phyloP scores from a whole-genome alignment of 2,113 vertebrate species.

The Tetrao urogallus region DNA sequence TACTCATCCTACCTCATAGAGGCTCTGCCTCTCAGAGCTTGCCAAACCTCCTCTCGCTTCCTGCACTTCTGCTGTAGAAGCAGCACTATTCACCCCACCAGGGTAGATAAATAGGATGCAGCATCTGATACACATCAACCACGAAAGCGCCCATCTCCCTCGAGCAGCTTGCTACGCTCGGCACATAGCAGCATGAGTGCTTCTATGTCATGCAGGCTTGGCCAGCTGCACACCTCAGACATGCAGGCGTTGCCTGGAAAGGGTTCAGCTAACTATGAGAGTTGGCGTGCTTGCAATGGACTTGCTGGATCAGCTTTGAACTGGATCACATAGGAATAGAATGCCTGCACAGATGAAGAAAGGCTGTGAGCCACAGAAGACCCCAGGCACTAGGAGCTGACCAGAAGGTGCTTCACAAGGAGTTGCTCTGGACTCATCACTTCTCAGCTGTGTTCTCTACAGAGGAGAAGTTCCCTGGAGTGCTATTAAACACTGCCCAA shows the following conservation, averaged over 20 bases:
- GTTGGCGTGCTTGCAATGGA: background rate
- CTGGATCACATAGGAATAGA: background rate
- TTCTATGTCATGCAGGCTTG: background rate
- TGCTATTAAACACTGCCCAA: background rate
- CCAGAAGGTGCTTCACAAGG: background rate
- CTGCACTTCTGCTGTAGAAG: background rate
- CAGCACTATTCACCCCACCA: background rate
- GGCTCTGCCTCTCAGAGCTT: no score
- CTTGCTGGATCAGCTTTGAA: fast-evolving
- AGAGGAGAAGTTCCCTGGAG: background rate
- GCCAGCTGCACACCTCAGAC: background rate
- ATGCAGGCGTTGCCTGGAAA: background rate
- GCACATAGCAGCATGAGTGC: background rate
- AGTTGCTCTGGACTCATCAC: background rate
- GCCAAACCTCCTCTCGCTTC: background rate
- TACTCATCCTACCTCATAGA: background rate
- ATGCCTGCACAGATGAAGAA: background rate
- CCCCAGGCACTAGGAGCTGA: background rate
- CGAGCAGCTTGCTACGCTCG: background rate
- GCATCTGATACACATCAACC: background rate
- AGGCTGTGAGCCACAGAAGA: background rate
- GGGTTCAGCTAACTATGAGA: background rate
- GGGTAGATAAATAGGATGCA: background rate
- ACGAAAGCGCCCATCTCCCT: background rate
- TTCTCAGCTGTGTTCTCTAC: background rate